Percentiles rank a stretch among this genome's conserved stretches.
Conservation (phyloP, 2,113 vertebrate genomes). For the Felis catus region F.catus_Fca126_mat1.0 CM031418.1:47567501-47568000, state of each 20-base stretch:
- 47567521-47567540: background rate
- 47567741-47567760: background rate
- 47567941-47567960: accelerated
- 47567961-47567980: background rate
- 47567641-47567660: background rate
- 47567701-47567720: background rate
- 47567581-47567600: background rate
- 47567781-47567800: background rate
- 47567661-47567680: background rate
- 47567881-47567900: background rate
- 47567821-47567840: background rate
- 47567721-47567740: background rate
- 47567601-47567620: background rate
- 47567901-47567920: background rate
- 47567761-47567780: background rate
- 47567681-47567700: background rate
- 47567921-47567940: too few species aligned
- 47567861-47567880: background rate
- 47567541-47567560: background rate
- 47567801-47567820: background rate
- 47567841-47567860: background rate
- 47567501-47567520: background rate
- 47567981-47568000: background rate
- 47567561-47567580: background rate
- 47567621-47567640: background rate